Base-by-base conservation (phyloP, 2,888 invertebrate genomes). In the Chirona hameri region DNA sequence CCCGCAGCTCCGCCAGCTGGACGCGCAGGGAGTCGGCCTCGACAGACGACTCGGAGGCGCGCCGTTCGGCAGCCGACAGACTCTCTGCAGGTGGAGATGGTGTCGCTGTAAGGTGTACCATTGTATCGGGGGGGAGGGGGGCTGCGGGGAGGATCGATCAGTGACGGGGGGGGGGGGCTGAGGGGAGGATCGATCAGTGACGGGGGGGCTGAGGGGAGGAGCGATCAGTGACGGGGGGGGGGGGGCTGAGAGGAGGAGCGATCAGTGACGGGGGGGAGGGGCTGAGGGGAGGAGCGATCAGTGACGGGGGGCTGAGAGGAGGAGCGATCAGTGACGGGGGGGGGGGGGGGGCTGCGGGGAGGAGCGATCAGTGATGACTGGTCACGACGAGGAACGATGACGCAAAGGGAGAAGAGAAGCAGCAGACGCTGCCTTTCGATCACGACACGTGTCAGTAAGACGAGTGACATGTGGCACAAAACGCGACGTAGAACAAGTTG, bases 21-120 rank as follows among this genome's bases (percentile, higher is more conserved):
- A 52, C 69, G 60, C 81, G 81, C 65, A 82, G 57, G n/a, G 72
- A 39, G 60, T 82, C 81, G 85, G 87, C 85, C 88, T 87, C 85
- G 87, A 88, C 14, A 39, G 12, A 4, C 24, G 76, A 21, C 24
- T 39, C 76, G 24, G 89, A 84, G 89, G 88, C 55, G 89, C 87
- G 81, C 83, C n/a, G 72, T 65, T 52, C 81, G 55, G n/a, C 72
- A 82, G 87, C 87, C 31, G 86, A 85, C 79, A 88, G 86, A 79
- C 85, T 85, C 82, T 87, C 87, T 88, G 85, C 9, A 85, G 39
- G 39, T 7, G 39, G 39, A 39, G 39, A 39, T 39, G 39, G 39
- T 39, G 39, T 39, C 39, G 4, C 4, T 39, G 2, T 5, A 7
- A 39, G 39, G 2, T 39, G 39, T 39, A 39, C 4, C 39, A 39